Base-by-base conservation (phyloP, 2,113 vertebrate genomes). In the Sapayoa aenigma region DNA sequence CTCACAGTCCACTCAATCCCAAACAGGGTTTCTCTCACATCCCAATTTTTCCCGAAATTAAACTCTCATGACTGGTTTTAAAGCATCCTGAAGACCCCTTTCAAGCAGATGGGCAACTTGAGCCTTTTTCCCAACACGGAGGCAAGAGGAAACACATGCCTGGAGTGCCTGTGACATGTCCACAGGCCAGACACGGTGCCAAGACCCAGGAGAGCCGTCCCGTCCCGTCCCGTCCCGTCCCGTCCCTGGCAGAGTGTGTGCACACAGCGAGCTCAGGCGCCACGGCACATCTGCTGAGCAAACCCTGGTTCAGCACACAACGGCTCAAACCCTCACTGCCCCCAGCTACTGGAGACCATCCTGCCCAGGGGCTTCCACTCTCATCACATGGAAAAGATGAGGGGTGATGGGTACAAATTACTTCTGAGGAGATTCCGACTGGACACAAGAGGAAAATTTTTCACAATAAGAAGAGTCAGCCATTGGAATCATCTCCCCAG, bases 121-220 rank as follows among this genome's bases (percentile, higher is more conserved):
- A 83, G 76, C 62, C 80, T 31, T 58, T 66, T 73, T 66, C 18
- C 37, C 23, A 37, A 23, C 18, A 27, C 0, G 0, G 12, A 52
- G 52, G 21, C 46, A 44, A 21, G 27, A 60, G 44, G 27, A 78
- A 23, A 19, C 0, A 0, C 0, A 0, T 31, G 13, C 22, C 72
- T 12, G 39, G 47, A 35, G 50, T 0, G 52, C 27, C 50, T 39
- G 84, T 0, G 1, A 25, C 3, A 4, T 35, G 55, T 6, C 33
- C 33, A 5, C 12, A 8, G 3, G 6, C 12, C 46, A 52, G 28
- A 65, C n/a, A 14, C 0, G 0, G 31, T 0, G 0, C 60, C 33
- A 30, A 3, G 9, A 56, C 41, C 25, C 33, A 2, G 17, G 37
- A 14, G 37, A 49, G n/a, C 55, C 2, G 0, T 23, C 42, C 42